Evolutionary conservation across 2,113 vertebrate genomes (phyloP).

Genomic region (Telmatochromis bifrenatus): DNA sequence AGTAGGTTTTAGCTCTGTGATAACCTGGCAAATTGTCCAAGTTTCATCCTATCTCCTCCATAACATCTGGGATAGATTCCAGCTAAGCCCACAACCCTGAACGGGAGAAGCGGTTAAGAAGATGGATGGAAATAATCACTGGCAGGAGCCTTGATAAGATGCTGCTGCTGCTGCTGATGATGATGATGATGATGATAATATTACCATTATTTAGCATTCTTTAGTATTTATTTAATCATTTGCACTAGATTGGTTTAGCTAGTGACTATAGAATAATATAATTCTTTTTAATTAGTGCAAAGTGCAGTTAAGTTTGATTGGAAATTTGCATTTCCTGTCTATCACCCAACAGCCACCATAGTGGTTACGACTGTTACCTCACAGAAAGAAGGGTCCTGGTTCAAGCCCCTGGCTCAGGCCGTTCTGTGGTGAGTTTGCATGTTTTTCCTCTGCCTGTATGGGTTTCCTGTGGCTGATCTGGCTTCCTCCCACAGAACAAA

Average conservation of each 20-base stretch:
- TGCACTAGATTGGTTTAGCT: neutral
- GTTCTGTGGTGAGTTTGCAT: neutral
- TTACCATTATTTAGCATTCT: neutral
- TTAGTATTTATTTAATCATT: neutral
- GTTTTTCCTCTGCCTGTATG: neutral
- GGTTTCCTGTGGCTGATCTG: neutral
- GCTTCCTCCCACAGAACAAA: neutral
- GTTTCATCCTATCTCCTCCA: neutral
- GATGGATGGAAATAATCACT: neutral
- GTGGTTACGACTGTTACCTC: neutral
- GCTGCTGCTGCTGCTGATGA: neutral
- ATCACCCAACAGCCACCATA: neutral
- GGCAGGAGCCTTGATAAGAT: neutral
- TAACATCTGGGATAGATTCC: neutral
- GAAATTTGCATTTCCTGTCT: neutral
- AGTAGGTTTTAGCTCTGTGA: neutral
- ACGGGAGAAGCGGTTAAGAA: neutral
- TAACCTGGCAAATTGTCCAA: neutral
- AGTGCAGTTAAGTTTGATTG: neutral
- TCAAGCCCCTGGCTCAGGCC: neutral
- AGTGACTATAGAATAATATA: neutral
- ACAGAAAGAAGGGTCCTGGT: neutral
- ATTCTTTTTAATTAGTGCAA: neutral
- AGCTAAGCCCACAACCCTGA: neutral
- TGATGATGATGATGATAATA: accelerated